phyloP scores from a whole-genome alignment of 92 coral and sea anemone species.

The Palythoa grandis region DNA sequence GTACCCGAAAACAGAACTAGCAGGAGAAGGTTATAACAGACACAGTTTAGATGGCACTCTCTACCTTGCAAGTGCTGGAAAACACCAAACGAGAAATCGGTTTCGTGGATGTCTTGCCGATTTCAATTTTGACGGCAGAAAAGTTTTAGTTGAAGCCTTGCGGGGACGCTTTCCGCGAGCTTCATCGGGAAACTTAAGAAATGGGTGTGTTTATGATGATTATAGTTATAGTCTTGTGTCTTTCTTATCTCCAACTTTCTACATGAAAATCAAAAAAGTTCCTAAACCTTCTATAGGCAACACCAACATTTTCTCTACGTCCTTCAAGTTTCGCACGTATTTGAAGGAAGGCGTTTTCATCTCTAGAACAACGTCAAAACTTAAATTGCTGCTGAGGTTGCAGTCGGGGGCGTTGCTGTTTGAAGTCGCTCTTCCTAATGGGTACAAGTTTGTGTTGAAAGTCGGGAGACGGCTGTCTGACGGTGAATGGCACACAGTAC shows the following conservation, averaged over 20 bases:
- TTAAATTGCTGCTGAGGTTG: slow-evolving; percentile 66
- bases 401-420: slow-evolving; percentile 66
- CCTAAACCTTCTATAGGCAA: slow-evolving; percentile 59
- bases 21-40: slow-evolving; percentile 50
- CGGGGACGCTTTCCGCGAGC: not conserved
- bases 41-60: slow-evolving; percentile 58
- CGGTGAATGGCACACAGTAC: slow-evolving; percentile 93
- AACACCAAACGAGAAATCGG: not conserved
- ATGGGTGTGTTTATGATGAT: slow-evolving; percentile 63
- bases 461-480: slow-evolving; percentile 71
- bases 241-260: slow-evolving; percentile 62
- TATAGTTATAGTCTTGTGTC: slow-evolving; percentile 60
- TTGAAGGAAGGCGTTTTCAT: slow-evolving; percentile 71
- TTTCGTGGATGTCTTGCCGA: slow-evolving; percentile 83
- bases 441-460: slow-evolving; percentile 56
- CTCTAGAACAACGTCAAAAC: slow-evolving; percentile 70
- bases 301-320: slow-evolving; percentile 66
- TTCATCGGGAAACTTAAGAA: slow-evolving; percentile 53
- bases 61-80: slow-evolving; percentile 73
- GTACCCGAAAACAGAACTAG: slow-evolving; percentile 18
- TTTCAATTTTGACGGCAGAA: slow-evolving; percentile 64
- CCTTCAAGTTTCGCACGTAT: slow-evolving; percentile 84
- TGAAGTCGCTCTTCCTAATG: slow-evolving; percentile 65
- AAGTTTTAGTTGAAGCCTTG: slow-evolving; percentile 50
- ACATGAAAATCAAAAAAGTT: slow-evolving; percentile 72